Base-by-base conservation (phyloP, 2,888 invertebrate genomes). In the Drosophila antonietae region DNA sequence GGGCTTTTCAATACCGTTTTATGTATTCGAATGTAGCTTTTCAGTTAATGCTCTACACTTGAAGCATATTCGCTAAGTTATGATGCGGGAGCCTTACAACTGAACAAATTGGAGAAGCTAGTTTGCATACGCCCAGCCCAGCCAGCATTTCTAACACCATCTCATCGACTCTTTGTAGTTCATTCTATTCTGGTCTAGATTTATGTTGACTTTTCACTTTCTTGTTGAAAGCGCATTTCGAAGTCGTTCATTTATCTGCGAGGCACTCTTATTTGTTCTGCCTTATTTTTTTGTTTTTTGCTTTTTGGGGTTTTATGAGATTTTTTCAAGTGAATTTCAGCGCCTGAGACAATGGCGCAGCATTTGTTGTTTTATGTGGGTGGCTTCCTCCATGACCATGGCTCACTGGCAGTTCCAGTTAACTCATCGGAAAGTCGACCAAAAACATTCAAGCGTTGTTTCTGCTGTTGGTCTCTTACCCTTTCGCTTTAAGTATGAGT, bases 251-350 rank as follows among this genome's bases (percentile, higher is more conserved):
- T 47, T 43, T 47, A 46, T 6, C 55, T 33, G 43, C 0, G 6
- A 1, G 35, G 52, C n/a, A 56, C 59, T 80, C 52, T 68, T 39
- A 46, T 59, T 61, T 73, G 61, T 69, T 60, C 56, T 80, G 59
- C 46, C 55, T 53, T 23, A 14, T 15, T 41, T 41, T 41, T 41
- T 41, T 39, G 15, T 2, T 7, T 37, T 37, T 28, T 41, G 39
- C n/a, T 52, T 55, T 70, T 80, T 74, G 61, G 64, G 73, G 64
- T 56, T 66, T 77, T 88, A 77, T 67, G 71, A 60, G 70, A 76
- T 75, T 86, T 88, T 88, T 86, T 87, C 90, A 83, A 85, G 75
- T 80, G 86, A 87, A 87, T 79, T 89, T 83, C 83, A 78, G 83
- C 78, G 86, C 82, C 84, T 75, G 82, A 73, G 68, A 80, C 80